Evolutionary conservation across 2,113 vertebrate genomes (phyloP), one percentile per base, ranked within the genome.

Genomic region (Crotalus helleri): DNA sequence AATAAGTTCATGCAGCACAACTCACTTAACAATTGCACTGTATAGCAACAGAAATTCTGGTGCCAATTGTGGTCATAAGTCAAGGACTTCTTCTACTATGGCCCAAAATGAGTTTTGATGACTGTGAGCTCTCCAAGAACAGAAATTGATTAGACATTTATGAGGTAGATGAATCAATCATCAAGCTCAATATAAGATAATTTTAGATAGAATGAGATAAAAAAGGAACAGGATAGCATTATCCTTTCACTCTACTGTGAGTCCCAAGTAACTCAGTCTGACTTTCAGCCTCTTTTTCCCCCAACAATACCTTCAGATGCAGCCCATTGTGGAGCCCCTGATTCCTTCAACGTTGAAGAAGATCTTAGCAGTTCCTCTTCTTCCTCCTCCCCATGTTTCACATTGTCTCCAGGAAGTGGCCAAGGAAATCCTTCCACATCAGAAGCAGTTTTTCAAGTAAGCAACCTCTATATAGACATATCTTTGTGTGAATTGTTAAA

Each of bases 261-360:
- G 61, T 11, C 1, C 55, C 12, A 5, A 8, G 3, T 54, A 81
- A 44, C 33, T 21, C 7, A 3, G 1, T 4, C 17, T 81, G 33
- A 19, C 33, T 81, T 19, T 81, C 33, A 44, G 39, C 3, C 33
- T 44, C 10, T 64, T 46, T 57, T 15, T 29, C 3, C 0, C 81
- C 11, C 5, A 23, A 64, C 2, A 5, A 17, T 29, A 24, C 46
- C 17, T 85, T 23, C 95, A 92, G 98, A 96, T 94, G 87, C 96
- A 69, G 91, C 94, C 91, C 95, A 96, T 53, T 96, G 97, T 58
- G 96, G 95, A 95, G 95, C 97, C 10, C 92, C 97, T 89, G 97
- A 98, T 96, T 97, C 97, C 96, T 95, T 94, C 74, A 92, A 58
- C 19, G 98, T 98, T 95, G 97, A 98, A 97, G 98, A 98, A 93